Base-by-base conservation (phyloP, 2,888 invertebrate species). In the Tineola bisselliella region DNA sequence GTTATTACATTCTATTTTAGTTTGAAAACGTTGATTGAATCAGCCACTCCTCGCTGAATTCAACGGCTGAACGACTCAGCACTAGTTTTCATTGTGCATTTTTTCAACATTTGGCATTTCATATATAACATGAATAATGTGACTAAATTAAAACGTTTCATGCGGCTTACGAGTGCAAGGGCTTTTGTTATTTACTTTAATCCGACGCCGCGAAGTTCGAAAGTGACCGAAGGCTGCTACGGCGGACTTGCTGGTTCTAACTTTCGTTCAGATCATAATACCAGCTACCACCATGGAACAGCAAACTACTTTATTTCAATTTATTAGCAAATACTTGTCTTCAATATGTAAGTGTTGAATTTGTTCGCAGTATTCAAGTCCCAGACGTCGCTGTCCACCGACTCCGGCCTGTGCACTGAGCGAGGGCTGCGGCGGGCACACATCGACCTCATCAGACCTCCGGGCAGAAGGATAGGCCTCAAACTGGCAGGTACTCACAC, bases 401-500 rank as follows among this genome's bases (percentile, higher is more conserved):
- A 88, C 67, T 88, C 87, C 1, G 88, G 88, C 3, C 71, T 88
- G 60, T 87, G 87, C 67, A 87, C 86, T 0, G 88, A 88, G 68
- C 69, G 87, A 18, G 84, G 86, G 0, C 69, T 84, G 19, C 72
- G 84, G 6, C 71, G 86, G 54, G 83, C 84, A 0, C 84, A 84
- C 62, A 88, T 90, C 57, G 89, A 90, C 68, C 78, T 90, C 64
- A 66, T 82, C 61, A 88, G 88, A 62, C 80, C 87, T 12, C 81
- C 81, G 0, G 90, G 89, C 52, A 88, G 89, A 71, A 77, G 88
- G 13, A 83, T 90, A 65, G 90, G 90, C 68, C 88, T 90, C 65
- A 84, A 89, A 69, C 84, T 90, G 77, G 84, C 88, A 79, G 84
- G 89, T 89, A 70, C n/a, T n/a, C n/a, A n/a, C n/a, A n/a, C n/a